Evolutionary conservation across 2,797 vertebrate genomes (phyloP).

Genomic region (Cheirogaleus major): DNA sequence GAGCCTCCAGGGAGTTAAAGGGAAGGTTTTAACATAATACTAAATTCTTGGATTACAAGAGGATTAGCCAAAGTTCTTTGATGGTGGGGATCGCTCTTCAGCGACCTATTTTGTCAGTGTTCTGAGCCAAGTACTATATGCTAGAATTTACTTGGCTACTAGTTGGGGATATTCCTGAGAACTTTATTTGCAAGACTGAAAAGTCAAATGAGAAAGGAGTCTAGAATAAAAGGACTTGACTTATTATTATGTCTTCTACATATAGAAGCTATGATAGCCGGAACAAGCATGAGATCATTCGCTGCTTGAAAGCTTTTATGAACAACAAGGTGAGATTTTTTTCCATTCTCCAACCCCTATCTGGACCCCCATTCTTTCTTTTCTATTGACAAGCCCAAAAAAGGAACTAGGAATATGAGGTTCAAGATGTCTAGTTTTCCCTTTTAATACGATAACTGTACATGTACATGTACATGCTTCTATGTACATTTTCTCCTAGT

Average conservation of each 20-base stretch:
- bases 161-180: background rate
- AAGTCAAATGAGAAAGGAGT: conserved; percentile 32
- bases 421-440: background rate
- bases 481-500: background rate
- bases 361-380: background rate
- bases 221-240: conserved; percentile 18
- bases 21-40: conserved; percentile 50
- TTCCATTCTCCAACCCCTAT: background rate
- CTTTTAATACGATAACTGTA: background rate
- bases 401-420: background rate
- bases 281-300: conserved; percentile 94
- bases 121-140: background rate
- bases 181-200: conserved; percentile 23
- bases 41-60: conserved; percentile 30
- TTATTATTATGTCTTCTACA: conserved; percentile 13
- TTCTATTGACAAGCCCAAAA: background rate
- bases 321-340: conserved; percentile 92
- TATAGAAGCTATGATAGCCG: conserved; percentile 80
- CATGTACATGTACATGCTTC: background rate
- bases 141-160: conserved; percentile 31
- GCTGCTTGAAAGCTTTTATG: conserved; percentile 97
- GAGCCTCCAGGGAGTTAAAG: background rate
- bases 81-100: background rate
- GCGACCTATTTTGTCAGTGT: conserved; percentile 21
- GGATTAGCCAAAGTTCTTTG: conserved; percentile 7